Evolutionary conservation across 1,140 invertebrate genomes (phyloP).

Genomic region (Leptinotarsa undecemlineata): DNA sequence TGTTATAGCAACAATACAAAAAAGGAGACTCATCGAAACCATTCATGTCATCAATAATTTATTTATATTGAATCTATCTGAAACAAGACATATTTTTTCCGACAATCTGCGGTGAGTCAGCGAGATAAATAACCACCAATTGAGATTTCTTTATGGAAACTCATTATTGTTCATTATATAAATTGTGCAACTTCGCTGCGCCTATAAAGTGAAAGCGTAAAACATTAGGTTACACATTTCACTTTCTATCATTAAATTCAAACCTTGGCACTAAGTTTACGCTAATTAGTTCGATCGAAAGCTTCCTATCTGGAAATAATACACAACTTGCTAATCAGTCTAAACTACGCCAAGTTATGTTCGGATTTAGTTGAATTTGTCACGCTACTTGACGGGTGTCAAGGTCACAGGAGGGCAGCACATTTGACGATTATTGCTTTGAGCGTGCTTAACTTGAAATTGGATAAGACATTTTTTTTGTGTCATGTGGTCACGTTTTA

Average conservation of each 20-base stretch:
- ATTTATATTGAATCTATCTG: too few species aligned
- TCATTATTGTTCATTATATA: neutral
- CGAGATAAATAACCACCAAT: neutral
- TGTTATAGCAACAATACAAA: too few species aligned
- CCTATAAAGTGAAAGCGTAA: constrained; percentile 1
- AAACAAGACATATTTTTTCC: neutral
- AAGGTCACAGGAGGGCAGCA: neutral
- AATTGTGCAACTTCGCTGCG: constrained; percentile 2
- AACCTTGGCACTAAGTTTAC: neutral
- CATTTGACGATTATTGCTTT: neutral
- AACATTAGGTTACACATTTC: neutral
- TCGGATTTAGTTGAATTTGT: neutral
- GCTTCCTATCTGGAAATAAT: neutral
- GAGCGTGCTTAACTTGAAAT: neutral
- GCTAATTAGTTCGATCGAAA: neutral
- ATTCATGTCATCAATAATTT: too few species aligned
- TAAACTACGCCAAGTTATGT: too few species aligned
- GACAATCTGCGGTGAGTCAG: neutral
- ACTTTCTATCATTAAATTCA: neutral
- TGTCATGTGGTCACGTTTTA: neutral
- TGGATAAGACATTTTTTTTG: neutral
- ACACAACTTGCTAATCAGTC: too few species aligned
- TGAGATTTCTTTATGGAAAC: neutral
- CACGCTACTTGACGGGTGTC: neutral
- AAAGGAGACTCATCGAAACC: too few species aligned